Evolutionary conservation across 2,113 vertebrate genomes (phyloP).

Genomic region (Bambusicola thoracicus): DNA sequence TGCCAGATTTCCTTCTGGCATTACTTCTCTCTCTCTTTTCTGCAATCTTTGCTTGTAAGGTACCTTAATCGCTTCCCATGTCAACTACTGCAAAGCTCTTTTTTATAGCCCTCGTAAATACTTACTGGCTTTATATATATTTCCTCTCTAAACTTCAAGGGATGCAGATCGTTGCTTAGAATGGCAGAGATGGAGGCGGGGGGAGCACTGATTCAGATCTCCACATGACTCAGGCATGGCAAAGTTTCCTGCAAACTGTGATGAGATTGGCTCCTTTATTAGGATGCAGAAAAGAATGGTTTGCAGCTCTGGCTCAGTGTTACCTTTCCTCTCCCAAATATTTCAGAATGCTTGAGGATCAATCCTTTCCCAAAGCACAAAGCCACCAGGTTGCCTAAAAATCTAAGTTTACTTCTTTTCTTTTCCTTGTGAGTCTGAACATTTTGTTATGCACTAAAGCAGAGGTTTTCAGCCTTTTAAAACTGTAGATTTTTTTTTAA

Average conservation of each 20-base stretch:
- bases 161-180: not conserved
- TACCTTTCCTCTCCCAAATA: not conserved
- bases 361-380: not conserved
- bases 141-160: constrained; percentile 30
- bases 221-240: not conserved
- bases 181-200: not conserved
- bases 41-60: constrained; percentile 33
- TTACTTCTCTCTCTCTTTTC: not conserved
- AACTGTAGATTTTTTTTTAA: not conserved
- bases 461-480: not conserved
- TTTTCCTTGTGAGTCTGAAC: not conserved
- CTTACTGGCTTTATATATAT: constrained; percentile 39
- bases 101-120: constrained; percentile 50
- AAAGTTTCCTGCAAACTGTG: not conserved
- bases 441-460: not conserved
- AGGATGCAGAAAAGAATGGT: not conserved
- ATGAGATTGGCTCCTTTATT: not conserved
- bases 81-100: constrained; percentile 39
- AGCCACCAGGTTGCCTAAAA: not conserved
- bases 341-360: not conserved
- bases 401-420: not conserved
- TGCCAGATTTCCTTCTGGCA: constrained; percentile 50
- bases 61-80: constrained; percentile 59
- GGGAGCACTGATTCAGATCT: not conserved
- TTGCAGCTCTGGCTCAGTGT: not conserved